These are phyloP conservation scores for Alosa alosa DNA, from an alignment of 2,113 vertebrate species.

Conservation along the genomic window DNA sequence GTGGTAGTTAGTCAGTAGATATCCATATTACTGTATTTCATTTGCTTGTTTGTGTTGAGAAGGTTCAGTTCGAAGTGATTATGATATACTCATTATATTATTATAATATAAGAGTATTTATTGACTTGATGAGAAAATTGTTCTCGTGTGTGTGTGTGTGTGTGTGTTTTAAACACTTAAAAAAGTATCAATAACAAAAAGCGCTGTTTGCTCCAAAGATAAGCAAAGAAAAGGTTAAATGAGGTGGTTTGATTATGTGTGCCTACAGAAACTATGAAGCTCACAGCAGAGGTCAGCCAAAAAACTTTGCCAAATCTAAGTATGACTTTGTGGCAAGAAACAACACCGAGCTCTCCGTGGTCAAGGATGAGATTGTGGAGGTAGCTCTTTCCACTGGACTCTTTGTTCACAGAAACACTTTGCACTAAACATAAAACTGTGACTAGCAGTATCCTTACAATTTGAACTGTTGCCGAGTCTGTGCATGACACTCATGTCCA, in stretches of 20 bases:
- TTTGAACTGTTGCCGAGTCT: neutral
- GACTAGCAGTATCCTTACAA: neutral
- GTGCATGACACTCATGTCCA: too few species aligned
- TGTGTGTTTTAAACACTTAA: neutral
- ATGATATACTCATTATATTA: too few species aligned
- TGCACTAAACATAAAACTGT: neutral
- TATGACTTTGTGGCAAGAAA: conserved; percentile 94
- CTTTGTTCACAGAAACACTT: neutral
- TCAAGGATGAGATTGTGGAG: conserved; percentile 91
- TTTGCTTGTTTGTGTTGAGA: neutral
- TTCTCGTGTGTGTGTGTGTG: neutral
- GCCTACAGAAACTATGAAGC: conserved; percentile 75
- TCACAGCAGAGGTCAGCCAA: conserved; percentile 67
- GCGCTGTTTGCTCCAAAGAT: too few species aligned
- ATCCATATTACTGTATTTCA: neutral
- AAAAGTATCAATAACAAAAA: neutral
- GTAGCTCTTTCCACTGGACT: conserved; percentile 57
- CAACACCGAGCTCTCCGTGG: conserved; percentile 87
- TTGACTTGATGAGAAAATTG: neutral
- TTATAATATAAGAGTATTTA: neutral
- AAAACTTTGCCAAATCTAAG: conserved; percentile 88
- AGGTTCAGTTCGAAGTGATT: neutral
- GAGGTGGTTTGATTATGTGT: neutral
- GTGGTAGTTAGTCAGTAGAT: neutral
- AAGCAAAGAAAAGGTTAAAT: neutral